Evolutionary conservation across 1,140 invertebrate species (phyloP).

Genomic region (Solenopsis invicta): DNA sequence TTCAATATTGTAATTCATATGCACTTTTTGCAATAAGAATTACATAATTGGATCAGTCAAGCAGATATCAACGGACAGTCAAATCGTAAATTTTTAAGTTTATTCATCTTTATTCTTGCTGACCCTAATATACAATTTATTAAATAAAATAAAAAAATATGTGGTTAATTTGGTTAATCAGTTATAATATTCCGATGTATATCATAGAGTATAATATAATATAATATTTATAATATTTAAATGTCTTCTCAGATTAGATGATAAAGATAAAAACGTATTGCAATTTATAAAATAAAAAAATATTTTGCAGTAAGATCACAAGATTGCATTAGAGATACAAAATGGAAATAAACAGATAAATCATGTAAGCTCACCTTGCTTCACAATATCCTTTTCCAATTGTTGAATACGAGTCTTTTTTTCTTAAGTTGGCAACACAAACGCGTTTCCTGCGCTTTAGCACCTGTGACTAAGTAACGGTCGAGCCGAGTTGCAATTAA

Average conservation of each 20-base stretch:
- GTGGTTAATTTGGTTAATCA: slow-evolving; percentile 69
- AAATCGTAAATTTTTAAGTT: slow-evolving; percentile 78
- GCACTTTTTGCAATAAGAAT: slow-evolving; percentile 82
- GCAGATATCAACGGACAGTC: slow-evolving; percentile 76
- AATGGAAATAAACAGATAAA: slow-evolving; percentile 10
- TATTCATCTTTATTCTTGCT: slow-evolving; percentile 71
- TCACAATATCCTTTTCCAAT: slow-evolving; percentile 81
- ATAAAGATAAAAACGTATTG: too few relatives aligned
- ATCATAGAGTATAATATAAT: slow-evolving; percentile 81
- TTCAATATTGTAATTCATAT: slow-evolving; percentile 84
- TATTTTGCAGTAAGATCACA: slow-evolving; percentile 41
- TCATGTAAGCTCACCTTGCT: slow-evolving; percentile 78
- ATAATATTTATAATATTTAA: slow-evolving; percentile 45
- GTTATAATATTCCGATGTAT: slow-evolving; percentile 84
- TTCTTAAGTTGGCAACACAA: too few relatives aligned
- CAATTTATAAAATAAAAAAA: slow-evolving; percentile 58
- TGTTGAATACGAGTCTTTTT: too few relatives aligned
- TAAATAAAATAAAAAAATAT: slow-evolving; percentile 45
- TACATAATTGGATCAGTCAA: slow-evolving; percentile 83
- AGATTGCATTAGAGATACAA: not conserved
- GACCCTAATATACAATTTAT: slow-evolving; percentile 51
- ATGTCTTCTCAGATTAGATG: too few relatives aligned
- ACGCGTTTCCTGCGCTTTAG: too few relatives aligned
- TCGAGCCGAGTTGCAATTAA: too few relatives aligned
- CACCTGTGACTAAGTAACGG: too few relatives aligned